Conservation (phyloP, 2,888 invertebrate genomes). For the Trachelus iudaicus region DNA sequence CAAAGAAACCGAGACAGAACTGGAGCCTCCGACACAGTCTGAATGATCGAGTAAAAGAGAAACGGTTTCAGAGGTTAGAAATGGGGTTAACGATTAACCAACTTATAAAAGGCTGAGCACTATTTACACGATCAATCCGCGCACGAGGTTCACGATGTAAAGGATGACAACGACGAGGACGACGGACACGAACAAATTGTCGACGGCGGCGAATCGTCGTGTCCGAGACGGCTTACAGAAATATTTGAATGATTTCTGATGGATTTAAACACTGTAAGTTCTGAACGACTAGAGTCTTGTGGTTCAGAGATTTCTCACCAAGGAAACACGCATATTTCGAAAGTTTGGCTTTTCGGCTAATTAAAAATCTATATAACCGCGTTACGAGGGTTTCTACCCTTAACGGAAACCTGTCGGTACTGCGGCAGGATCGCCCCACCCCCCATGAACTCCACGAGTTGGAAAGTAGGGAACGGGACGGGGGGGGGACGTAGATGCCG, state of each 20-base stretch:
- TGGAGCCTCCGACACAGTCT: neutral
- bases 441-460: constrained; percentile 17
- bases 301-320: neutral
- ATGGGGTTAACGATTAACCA: neutral
- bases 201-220: neutral
- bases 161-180: neutral
- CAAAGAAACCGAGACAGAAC: neutral
- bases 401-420: constrained; percentile 49
- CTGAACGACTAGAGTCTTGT: neutral
- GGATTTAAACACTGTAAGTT: neutral
- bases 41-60: neutral
- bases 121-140: neutral
- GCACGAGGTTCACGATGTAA: neutral
- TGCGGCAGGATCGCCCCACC: constrained; percentile 43
- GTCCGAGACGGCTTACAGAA: neutral
- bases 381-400: constrained; percentile 39
- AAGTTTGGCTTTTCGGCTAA: constrained; percentile 28
- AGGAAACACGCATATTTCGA: neutral
- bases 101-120: neutral
- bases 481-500: constrained; percentile 22
- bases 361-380: constrained; percentile 42
- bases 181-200: neutral
- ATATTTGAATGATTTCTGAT: neutral
- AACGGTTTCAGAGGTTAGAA: neutral
- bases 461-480: no score